Evolutionary conservation across 2,797 vertebrate genomes (phyloP), one percentile per base, ranked within the genome.

Genomic region (Siniperca scherzeri): DNA sequence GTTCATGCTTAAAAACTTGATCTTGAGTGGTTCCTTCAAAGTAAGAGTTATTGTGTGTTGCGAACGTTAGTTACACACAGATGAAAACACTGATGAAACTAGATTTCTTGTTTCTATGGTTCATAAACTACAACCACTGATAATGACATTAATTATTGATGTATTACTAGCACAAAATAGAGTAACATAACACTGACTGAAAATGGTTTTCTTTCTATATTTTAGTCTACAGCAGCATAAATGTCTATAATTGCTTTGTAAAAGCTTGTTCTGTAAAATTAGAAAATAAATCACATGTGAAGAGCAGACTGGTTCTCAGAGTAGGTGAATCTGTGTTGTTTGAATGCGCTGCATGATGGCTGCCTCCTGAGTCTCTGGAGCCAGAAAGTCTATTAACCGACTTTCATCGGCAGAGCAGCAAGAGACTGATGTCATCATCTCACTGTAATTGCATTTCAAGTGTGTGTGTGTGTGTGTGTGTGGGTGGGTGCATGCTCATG

Each of bases 381-480:
- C 80, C 89, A 86, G 65, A 84, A 92, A 92, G 85, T 89, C 89
- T 89, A 93, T 93, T 92, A 93, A 86, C 78, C 25, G 81, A 78
- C 84, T 91, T 90, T 80, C 69, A 86, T 82, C 42, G 62, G 89
- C 67, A 36, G 86, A 89, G 86, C 85, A 86, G 75, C 70, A 77
- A 88, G 74, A 92, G 87, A 84, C 80, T 76, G 81, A 92, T 84
- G 88, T 77, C 81, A 81, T 87, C 86, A 78, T 83, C 76, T 89
- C 36, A 36, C 78, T 87, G 78, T 91, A 92, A 94, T 93, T 93
- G 91, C 91, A 89, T 92, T 77, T 89, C 53, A 65, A 84, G 67
- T 68, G 56, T 62, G 59, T 74, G 70, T 48, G 46, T 81, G 69
- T 33, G 56, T 69, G 56, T 36, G 27, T 21, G 25, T 53, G 52